Evolutionary conservation across 2,797 vertebrate species (phyloP).

Genomic region (Rhinella marina): DNA sequence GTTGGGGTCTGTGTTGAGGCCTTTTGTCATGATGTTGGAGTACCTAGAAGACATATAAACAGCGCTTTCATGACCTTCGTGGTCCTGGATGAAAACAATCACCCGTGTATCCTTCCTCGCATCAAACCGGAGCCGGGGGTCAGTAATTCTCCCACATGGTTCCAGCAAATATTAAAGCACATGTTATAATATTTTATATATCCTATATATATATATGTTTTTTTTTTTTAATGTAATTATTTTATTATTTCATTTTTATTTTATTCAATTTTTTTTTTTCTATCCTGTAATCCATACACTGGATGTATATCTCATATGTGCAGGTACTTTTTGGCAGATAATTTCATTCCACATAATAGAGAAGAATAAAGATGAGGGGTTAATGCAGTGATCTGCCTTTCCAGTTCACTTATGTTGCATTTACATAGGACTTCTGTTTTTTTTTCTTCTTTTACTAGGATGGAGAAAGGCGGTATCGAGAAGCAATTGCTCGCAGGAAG

Average conservation of each 20-base stretch:
- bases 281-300: no score
- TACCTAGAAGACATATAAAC: conserved; percentile 87
- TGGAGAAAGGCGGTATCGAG: conserved; percentile 89
- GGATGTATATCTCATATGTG: no score
- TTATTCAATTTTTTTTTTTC: no score
- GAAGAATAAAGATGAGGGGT: background rate
- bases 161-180: no score
- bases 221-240: no score
- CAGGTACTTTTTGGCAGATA: background rate
- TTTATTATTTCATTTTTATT: no score
- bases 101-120: conserved; percentile 80
- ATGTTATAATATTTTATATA: no score
- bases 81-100: conserved; percentile 84
- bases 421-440: background rate
- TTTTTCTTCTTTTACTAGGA: conserved; percentile 77
- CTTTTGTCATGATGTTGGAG: conserved; percentile 83
- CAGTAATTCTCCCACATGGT: conserved; percentile 65
- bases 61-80: conserved; percentile 97
- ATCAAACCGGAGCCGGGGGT: conserved; percentile 90
- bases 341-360: background rate
- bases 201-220: no score
- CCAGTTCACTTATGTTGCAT: background rate
- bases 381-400: background rate
- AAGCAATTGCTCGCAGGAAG: conserved; percentile 92
- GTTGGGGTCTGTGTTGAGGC: conserved; percentile 95